phyloP scores from a whole-genome alignment of 2,888 invertebrate species.

The Ichneumoninae sp. region DNA sequence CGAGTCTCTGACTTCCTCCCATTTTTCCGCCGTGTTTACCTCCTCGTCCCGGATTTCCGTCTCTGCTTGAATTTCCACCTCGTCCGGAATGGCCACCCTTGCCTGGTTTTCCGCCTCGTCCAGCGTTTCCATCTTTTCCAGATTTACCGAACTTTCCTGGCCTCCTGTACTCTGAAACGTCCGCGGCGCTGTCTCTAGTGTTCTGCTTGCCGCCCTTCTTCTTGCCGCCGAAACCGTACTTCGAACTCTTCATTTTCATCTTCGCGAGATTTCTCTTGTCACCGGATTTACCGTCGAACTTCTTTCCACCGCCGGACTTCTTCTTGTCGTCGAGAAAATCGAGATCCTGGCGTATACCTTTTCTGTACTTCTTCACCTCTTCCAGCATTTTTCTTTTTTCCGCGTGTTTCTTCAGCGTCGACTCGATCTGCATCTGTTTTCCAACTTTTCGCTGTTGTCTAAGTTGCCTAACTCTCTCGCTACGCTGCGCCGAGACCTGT shows the following conservation, averaged over 20 bases:
- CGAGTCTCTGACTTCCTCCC: conserved; percentile 79
- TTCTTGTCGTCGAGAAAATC: conserved; percentile 91
- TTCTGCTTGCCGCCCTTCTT: conserved; percentile 96
- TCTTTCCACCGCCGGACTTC: conserved; percentile 70
- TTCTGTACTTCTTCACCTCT: conserved; percentile 96
- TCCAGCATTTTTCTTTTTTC: conserved; percentile 97
- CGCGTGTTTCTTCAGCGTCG: conserved; percentile 92
- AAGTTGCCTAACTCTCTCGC: conserved; percentile 95
- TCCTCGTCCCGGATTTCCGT: conserved; percentile 64
- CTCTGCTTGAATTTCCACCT: conserved; percentile 44
- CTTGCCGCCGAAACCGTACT: conserved; percentile 98
- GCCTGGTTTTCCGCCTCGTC: conserved; percentile 64
- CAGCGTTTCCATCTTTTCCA: conserved; percentile 69
- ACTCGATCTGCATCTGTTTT: conserved; percentile 94
- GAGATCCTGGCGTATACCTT: conserved; percentile 92
- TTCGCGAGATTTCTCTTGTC: conserved; percentile 83
- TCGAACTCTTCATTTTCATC: conserved; percentile 91
- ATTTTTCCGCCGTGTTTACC: conserved; percentile 65
- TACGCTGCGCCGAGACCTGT: conserved; percentile 93
- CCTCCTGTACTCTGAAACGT: conserved; percentile 86
- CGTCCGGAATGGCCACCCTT: conserved; percentile 73
- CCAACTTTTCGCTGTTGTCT: conserved; percentile 96
- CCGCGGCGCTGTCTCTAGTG: conserved; percentile 91
- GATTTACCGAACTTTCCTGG: conserved; percentile 75
- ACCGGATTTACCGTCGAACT: conserved; percentile 77